These are phyloP conservation scores for Antheraea mylitta DNA, from an alignment of 1,140 invertebrate species.

Conservation along the genomic window DNA sequence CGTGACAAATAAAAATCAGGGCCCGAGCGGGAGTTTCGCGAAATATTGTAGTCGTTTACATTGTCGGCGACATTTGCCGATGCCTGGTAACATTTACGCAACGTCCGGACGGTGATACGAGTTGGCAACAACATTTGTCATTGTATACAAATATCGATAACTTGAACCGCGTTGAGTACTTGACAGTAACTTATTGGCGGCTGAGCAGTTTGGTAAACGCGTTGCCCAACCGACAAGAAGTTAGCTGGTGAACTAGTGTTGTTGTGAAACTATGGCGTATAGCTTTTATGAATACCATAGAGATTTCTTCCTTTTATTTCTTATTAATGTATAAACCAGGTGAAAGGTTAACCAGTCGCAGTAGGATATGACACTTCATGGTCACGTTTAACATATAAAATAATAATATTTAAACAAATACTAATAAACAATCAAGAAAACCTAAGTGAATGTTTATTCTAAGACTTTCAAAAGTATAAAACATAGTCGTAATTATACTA, in stretches of 20 bases:
- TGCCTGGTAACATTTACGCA: neutral
- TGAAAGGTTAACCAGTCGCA: too few relatives aligned
- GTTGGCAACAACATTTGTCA: conserved; percentile 4
- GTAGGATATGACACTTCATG: too few relatives aligned
- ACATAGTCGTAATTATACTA: too few relatives aligned
- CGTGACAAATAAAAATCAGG: conserved; percentile 2
- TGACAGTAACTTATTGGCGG: neutral
- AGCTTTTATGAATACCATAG: neutral
- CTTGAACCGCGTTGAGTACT: neutral
- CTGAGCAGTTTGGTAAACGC: neutral
- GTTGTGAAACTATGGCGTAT: neutral
- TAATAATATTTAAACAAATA: too few relatives aligned
- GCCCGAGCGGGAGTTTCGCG: neutral
- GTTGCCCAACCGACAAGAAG: neutral
- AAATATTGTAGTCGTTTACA: conserved; percentile 3
- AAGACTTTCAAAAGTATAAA: too few relatives aligned
- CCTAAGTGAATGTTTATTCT: too few relatives aligned
- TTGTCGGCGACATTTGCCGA: conserved; percentile 1
- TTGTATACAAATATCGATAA: conserved; percentile 11
- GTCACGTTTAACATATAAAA: too few relatives aligned
- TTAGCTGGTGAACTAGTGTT: conserved; percentile 1
- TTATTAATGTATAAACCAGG: too few relatives aligned
- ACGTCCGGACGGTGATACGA: neutral
- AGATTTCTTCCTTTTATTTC: neutral
- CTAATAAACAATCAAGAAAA: too few relatives aligned